These are phyloP conservation scores for Rhamphomyia laevipes DNA, from an alignment of 2,888 invertebrate species.

Conservation along the genomic window DNA sequence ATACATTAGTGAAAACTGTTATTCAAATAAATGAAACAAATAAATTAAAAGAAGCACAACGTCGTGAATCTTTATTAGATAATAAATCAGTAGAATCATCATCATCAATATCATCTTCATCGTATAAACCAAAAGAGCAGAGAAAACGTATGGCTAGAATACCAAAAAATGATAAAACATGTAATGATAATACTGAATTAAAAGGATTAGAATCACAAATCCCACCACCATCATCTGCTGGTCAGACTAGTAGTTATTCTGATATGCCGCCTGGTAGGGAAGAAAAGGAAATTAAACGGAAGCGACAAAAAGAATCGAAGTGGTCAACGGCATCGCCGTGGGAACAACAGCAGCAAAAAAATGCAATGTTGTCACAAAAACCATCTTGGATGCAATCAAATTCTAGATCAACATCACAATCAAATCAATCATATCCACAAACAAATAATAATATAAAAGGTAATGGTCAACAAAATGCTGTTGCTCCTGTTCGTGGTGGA, in stretches of 20 bases:
- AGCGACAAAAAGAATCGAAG: slow-evolving; percentile 10
- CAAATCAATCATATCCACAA: neutral
- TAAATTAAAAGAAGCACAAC: slow-evolving; percentile 64
- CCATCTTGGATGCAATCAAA: slow-evolving; percentile 12
- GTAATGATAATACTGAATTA: slow-evolving; percentile 12
- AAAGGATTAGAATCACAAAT: slow-evolving; percentile 14
- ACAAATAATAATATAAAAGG: too few relatives aligned
- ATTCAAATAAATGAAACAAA: slow-evolving; percentile 61
- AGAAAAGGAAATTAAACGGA: neutral
- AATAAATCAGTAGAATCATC: neutral
- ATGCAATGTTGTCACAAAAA: slow-evolving; percentile 13
- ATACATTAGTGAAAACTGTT: slow-evolving; percentile 63
- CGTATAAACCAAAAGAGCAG: slow-evolving; percentile 9
- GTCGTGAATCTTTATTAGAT: slow-evolving; percentile 45
- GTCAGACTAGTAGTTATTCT: neutral
- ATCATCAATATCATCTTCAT: slow-evolving; percentile 14
- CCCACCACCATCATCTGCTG: slow-evolving; percentile 6
- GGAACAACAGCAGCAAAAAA: slow-evolving; percentile 3
- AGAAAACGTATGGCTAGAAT: slow-evolving; percentile 13
- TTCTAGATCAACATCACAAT: neutral
- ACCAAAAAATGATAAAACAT: slow-evolving; percentile 2
- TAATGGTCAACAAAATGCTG: slow-evolving; percentile 6
- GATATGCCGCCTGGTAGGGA: slow-evolving; percentile 13
- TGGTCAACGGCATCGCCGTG: slow-evolving; percentile 9
- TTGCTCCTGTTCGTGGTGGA: slow-evolving; percentile 17